Evolutionary conservation across 2,113 vertebrate species (phyloP).

Genomic region (Stegastes partitus): DNA sequence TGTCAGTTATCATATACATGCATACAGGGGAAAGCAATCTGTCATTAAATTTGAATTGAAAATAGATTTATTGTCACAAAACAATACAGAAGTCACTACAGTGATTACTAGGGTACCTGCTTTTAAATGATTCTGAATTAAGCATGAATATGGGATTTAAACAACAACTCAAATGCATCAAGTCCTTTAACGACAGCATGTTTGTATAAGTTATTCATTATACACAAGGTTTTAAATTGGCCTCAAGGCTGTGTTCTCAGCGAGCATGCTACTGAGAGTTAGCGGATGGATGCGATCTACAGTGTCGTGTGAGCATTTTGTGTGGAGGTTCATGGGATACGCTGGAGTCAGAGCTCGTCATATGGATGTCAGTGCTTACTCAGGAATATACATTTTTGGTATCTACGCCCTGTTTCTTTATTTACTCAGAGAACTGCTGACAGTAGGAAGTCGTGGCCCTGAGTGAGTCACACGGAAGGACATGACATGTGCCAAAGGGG

Average conservation of each 20-base stretch:
- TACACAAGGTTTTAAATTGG: constrained; percentile 4
- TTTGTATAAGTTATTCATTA: constrained; percentile 1
- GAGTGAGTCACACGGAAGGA: constrained; percentile 58
- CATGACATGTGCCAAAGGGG: constrained; percentile 42
- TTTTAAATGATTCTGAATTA: too few species aligned
- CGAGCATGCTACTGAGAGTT: background rate
- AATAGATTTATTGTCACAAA: too few species aligned
- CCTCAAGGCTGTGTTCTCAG: constrained; percentile 20
- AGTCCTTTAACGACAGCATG: background rate
- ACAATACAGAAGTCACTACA: too few species aligned
- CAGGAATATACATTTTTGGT: constrained; percentile 48
- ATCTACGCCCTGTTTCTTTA: constrained; percentile 44
- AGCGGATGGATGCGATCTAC: constrained; percentile 31
- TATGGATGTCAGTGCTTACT: constrained; percentile 56
- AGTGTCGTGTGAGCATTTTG: constrained; percentile 46
- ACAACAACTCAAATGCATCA: background rate
- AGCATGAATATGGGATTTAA: background rate
- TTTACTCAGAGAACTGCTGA: constrained; percentile 64
- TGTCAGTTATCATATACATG: too few species aligned
- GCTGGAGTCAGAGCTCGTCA: constrained; percentile 33
- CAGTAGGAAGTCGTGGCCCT: constrained; percentile 27
- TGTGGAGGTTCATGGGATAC: constrained; percentile 42
- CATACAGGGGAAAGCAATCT: too few species aligned
- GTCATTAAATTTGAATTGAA: too few species aligned
- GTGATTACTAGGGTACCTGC: background rate